phyloP scores from a whole-genome alignment of 2,797 vertebrate genomes.

The Brachyrhaphis roseni region DNA sequence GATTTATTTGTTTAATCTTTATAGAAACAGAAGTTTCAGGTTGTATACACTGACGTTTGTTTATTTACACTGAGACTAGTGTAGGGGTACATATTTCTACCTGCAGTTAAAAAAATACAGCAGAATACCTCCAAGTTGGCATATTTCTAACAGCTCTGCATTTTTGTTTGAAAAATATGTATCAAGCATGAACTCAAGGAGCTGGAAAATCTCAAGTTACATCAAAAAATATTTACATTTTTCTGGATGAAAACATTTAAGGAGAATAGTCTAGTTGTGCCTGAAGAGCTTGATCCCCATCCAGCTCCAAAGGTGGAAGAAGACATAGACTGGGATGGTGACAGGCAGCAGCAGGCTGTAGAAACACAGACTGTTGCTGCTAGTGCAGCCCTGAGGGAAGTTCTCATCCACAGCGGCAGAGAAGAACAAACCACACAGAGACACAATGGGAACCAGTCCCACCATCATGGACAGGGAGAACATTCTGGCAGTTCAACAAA shows the following conservation, averaged over 20 bases:
- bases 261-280: slow-evolving; percentile 81
- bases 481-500: slow-evolving; percentile 48
- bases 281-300: slow-evolving; percentile 89
- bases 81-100: background rate
- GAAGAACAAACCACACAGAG: slow-evolving; percentile 88
- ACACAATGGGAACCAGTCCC: slow-evolving; percentile 88
- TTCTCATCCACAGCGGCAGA: slow-evolving; percentile 88
- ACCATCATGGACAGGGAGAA: slow-evolving; percentile 87
- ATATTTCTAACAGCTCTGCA: background rate
- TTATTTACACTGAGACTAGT: background rate
- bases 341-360: slow-evolving; percentile 92
- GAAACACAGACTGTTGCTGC: slow-evolving; percentile 89
- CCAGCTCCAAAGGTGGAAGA: slow-evolving; percentile 82
- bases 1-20: background rate
- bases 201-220: background rate
- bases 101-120: background rate
- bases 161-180: background rate
- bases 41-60: background rate
- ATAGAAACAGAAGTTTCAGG: background rate
- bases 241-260: background rate
- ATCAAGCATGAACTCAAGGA: background rate
- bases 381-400: slow-evolving; percentile 92
- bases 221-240: background rate
- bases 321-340: slow-evolving; percentile 92
- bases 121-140: background rate